phyloP scores from a whole-genome alignment of 2,113 vertebrate species.

The Talpa occidentalis region DNA sequence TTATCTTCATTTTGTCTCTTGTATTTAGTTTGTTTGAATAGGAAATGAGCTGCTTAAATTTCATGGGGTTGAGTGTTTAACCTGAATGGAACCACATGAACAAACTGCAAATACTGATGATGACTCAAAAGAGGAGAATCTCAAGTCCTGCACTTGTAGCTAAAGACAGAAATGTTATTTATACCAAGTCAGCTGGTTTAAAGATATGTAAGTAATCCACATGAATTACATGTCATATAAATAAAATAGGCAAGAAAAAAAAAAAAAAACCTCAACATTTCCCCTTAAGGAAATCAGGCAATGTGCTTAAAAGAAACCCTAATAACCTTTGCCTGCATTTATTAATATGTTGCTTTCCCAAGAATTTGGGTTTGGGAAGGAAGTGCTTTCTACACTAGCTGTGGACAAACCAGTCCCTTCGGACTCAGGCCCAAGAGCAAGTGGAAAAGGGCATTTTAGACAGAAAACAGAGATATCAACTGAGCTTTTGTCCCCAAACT shows the following conservation, averaged over 20 bases:
- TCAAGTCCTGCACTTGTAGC: background rate
- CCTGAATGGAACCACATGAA: slow-evolving; percentile 44
- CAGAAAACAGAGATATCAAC: background rate
- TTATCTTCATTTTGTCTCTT: slow-evolving; percentile 84
- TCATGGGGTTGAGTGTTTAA: slow-evolving; percentile 69
- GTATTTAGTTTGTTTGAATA: slow-evolving; percentile 80
- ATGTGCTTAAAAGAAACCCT: slow-evolving; percentile 5
- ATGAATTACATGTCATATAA: slow-evolving; percentile 16
- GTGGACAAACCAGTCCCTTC: background rate
- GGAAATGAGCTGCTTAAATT: slow-evolving; percentile 81
- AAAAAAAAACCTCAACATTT: background rate
- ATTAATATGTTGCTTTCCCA: slow-evolving; percentile 22
- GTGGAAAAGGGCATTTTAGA: background rate
- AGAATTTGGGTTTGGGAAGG: background rate
- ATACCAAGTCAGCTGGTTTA: background rate
- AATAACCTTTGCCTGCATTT: slow-evolving; percentile 24
- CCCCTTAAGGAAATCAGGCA: slow-evolving; percentile 32
- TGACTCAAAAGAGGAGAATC: background rate
- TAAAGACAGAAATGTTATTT: slow-evolving; percentile 61
- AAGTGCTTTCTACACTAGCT: background rate
- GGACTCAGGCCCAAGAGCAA: background rate
- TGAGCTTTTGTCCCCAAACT: background rate
- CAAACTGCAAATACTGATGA: background rate
- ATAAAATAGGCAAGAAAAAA: background rate
- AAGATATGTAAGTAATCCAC: slow-evolving; percentile 37